These are phyloP conservation scores for Acanthoscelides obtectus DNA, from an alignment of 2,888 invertebrate genomes.

Conservation along the genomic window DNA sequence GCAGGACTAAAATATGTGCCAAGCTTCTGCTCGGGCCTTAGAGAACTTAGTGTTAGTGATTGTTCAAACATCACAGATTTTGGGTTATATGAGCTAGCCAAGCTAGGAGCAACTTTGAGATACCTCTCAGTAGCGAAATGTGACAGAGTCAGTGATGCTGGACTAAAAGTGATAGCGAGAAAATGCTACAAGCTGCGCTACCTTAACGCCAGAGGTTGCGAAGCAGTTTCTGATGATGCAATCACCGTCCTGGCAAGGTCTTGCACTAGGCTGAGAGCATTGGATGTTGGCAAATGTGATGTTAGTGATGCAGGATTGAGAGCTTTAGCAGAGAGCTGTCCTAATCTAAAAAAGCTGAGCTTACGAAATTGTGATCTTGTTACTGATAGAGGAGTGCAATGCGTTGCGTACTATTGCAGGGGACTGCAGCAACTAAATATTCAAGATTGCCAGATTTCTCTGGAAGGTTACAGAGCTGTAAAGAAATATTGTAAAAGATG, in stretches of 20 bases:
- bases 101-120: constrained; percentile 81
- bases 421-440: constrained; percentile 89
- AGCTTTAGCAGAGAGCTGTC: constrained; percentile 83
- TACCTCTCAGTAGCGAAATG: constrained; percentile 94
- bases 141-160: constrained; percentile 87
- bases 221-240: constrained; percentile 90
- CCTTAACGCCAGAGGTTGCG: constrained; percentile 87
- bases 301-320: constrained; percentile 85
- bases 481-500: constrained; percentile 90
- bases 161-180: constrained; percentile 78
- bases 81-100: constrained; percentile 84
- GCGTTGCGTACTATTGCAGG: constrained; percentile 84
- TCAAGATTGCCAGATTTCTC: constrained; percentile 86
- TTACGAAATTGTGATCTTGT: constrained; percentile 87
- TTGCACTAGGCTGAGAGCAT: constrained; percentile 78
- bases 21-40: constrained; percentile 77
- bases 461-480: constrained; percentile 85
- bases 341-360: constrained; percentile 85
- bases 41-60: constrained; percentile 87
- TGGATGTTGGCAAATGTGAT: constrained; percentile 92
- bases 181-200: constrained; percentile 86
- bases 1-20: constrained; percentile 88
- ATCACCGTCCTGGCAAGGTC: constrained; percentile 80
- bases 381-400: constrained; percentile 83
- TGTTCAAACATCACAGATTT: constrained; percentile 87